A percentile compares a stretch with the other conserved stretches of the same genome.
Conservation (phyloP, 1,140 invertebrate genomes). For the Gryon sp. region DNA sequence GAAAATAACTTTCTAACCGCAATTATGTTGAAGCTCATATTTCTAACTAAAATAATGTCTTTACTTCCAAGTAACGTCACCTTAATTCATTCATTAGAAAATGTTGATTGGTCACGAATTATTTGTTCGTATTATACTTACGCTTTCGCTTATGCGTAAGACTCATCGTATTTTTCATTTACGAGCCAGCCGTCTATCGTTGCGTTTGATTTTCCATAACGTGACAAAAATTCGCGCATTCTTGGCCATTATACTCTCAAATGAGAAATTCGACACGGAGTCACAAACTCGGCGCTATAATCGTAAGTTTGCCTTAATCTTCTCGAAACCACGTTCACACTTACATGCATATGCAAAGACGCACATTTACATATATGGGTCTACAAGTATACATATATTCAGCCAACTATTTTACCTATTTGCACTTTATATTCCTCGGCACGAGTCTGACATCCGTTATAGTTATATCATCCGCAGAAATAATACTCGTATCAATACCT, state of each 20-base stretch:
- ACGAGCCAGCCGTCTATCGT: slow-evolving; percentile 28
- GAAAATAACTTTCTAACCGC: slow-evolving; percentile 48
- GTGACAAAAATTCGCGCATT: not conserved
- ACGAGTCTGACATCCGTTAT: slow-evolving; percentile 46
- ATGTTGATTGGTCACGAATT: slow-evolving; percentile 1
- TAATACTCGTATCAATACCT: slow-evolving; percentile 14
- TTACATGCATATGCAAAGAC: not conserved
- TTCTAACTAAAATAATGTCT: slow-evolving; percentile 11
- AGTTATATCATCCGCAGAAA: slow-evolving; percentile 35
- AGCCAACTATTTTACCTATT: slow-evolving; percentile 23
- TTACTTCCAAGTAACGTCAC: slow-evolving; percentile 40
- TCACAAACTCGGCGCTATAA: slow-evolving; percentile 38
- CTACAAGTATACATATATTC: too few species aligned
- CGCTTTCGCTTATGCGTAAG: slow-evolving; percentile 39
- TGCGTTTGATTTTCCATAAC: slow-evolving; percentile 49
- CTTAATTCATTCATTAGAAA: slow-evolving; percentile 43
- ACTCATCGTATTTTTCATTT: slow-evolving; percentile 24
- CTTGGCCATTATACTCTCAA: slow-evolving; percentile 28
- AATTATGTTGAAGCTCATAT: slow-evolving; percentile 26
- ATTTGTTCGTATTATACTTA: slow-evolving; percentile 18
- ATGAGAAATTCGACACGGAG: slow-evolving; percentile 48
- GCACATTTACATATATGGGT: too few species aligned
- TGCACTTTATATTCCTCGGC: slow-evolving; percentile 43
- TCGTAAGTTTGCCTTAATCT: slow-evolving; percentile 41
- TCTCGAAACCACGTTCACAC: slow-evolving; percentile 9